These are phyloP conservation scores for Rhyacophila evoluta DNA, from an alignment of 2,888 invertebrate species.

Conservation along the genomic window DNA sequence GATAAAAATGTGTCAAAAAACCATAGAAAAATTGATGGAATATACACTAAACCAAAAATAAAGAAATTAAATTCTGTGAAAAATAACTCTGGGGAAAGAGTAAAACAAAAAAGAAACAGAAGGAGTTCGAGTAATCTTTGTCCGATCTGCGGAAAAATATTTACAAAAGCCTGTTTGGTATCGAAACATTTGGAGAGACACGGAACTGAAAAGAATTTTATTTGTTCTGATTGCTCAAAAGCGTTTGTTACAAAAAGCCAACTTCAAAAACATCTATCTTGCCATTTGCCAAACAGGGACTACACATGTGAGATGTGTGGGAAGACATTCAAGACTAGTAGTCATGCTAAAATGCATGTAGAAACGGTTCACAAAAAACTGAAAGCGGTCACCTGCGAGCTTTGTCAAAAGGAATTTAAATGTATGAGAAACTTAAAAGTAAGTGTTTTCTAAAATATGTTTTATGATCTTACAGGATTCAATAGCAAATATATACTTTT, in stretches of 20 bases:
- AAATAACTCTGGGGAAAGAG: background rate
- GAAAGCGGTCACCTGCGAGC: slow-evolving; percentile 29
- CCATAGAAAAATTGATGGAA: background rate
- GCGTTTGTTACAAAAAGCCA: slow-evolving; percentile 40
- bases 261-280: slow-evolving; percentile 34
- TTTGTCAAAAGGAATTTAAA: slow-evolving; percentile 36
- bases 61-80: background rate
- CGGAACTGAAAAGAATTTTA: slow-evolving; percentile 35
- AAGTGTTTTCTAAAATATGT: too few species aligned
- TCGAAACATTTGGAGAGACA: slow-evolving; percentile 36
- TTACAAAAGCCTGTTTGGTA: slow-evolving; percentile 26
- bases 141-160: slow-evolving; percentile 39
- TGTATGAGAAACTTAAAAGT: slow-evolving; percentile 5
- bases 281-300: slow-evolving; percentile 33
- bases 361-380: slow-evolving; percentile 39
- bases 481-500: too few species aligned
- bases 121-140: slow-evolving; percentile 25
- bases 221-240: slow-evolving; percentile 34
- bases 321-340: slow-evolving; percentile 47
- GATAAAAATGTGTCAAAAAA: background rate
- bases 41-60: background rate
- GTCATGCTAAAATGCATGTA: slow-evolving; percentile 55
- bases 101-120: background rate
- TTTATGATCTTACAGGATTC: too few species aligned
- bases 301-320: slow-evolving; percentile 42